Conservation (phyloP, 2,113 vertebrate species). For the Narcine bancroftii region DNA sequence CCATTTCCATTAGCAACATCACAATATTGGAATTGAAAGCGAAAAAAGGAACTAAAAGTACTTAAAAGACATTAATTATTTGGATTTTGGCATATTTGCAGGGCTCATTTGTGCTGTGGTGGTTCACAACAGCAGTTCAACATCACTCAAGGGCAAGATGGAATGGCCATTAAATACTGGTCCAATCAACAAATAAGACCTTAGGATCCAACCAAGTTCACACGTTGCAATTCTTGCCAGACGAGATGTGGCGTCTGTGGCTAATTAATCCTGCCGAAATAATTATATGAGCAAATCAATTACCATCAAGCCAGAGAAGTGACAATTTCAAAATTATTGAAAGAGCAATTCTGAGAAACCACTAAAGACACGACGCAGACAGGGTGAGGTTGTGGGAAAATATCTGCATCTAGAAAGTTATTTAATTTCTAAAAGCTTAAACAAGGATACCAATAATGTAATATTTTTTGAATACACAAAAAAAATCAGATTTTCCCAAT, state of each 20-base stretch:
- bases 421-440: neutral
- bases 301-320: no score
- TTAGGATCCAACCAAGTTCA: neutral
- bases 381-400: no score
- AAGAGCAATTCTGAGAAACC: no score
- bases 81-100: neutral
- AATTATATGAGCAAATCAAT: neutral
- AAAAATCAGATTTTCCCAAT: no score
- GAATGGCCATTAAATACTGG: no score
- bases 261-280: neutral
- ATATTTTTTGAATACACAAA: neutral
- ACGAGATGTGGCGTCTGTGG: neutral
- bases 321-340: no score
- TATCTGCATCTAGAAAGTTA: neutral
- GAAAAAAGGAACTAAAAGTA: neutral
- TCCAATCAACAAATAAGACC: no score
- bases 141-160: no score
- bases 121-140: no score
- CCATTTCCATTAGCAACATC: neutral
- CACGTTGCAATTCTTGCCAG: neutral
- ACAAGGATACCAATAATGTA: neutral
- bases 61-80: neutral
- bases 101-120: no score
- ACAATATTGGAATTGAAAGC: neutral
- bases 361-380: no score